Percentiles rank a stretch among this genome's conserved stretches.
Evolutionary conservation across 2,113 vertebrate species (phyloP).

Genomic region (Chamaetylas fuelleborni): DNA sequence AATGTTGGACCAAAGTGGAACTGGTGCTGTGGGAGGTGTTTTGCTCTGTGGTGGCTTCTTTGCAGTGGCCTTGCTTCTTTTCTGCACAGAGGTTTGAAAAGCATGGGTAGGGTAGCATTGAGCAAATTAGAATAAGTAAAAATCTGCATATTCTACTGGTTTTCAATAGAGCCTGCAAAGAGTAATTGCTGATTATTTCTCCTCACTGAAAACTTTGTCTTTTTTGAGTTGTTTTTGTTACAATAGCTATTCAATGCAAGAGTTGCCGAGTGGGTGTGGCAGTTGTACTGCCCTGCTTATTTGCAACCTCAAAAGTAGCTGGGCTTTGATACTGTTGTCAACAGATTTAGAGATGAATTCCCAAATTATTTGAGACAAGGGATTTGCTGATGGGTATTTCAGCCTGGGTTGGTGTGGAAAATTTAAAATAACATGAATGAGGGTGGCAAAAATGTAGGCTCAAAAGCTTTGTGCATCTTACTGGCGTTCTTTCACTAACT

Average conservation of each 20-base stretch:
- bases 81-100: neutral
- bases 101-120: neutral
- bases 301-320: neutral
- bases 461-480: neutral
- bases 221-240: neutral
- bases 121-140: neutral
- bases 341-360: neutral
- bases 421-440: neutral
- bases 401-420: neutral
- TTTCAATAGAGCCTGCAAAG: neutral
- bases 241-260: neutral
- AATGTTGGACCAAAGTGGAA: rapidly evolving
- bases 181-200: neutral
- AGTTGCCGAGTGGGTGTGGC: neutral
- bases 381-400: neutral
- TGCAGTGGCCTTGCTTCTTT: neutral
- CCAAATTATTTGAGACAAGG: neutral
- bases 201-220: neutral
- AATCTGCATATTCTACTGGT: neutral
- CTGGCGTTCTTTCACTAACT: neutral
- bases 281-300: neutral
- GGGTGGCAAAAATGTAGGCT: neutral
- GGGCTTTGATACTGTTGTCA: neutral
- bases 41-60: neutral
- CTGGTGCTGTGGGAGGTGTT: neutral